Conservation (phyloP, 2,797 vertebrate species). For the Pangasius mekongensis region DNA sequence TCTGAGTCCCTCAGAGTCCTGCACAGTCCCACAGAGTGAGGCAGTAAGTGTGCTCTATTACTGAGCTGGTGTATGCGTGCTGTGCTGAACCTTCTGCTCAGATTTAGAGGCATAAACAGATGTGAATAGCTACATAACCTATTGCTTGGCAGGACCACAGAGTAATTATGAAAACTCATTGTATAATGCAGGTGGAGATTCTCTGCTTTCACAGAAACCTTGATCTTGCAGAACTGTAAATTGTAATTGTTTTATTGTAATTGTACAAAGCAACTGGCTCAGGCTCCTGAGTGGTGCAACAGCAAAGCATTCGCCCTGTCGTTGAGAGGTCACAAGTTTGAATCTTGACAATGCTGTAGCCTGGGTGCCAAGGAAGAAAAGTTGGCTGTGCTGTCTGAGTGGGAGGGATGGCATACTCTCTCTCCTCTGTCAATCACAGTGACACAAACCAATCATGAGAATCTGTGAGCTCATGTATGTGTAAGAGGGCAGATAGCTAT, state of each 20-base stretch:
- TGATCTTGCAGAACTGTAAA: not conserved
- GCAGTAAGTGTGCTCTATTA: not conserved
- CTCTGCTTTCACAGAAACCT: not conserved
- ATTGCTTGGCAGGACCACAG: not conserved
- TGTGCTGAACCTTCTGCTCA: not conserved
- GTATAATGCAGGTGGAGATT: not conserved
- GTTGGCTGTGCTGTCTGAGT: not conserved
- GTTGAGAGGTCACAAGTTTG: not conserved
- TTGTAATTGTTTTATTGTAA: not conserved
- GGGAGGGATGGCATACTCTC: not conserved
- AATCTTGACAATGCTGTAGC: not conserved
- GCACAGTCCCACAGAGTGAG: not conserved
- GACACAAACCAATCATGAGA: not conserved
- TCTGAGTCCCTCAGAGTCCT: no score
- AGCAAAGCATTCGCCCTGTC: not conserved
- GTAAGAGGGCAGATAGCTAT: not conserved
- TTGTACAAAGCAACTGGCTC: not conserved
- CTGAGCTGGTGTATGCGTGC: not conserved
- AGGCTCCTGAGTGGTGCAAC: not conserved
- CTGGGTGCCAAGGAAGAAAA: not conserved
- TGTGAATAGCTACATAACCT: not conserved
- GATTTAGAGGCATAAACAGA: not conserved
- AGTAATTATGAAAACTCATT: not conserved
- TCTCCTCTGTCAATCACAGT: not conserved
- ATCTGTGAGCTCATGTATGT: not conserved